phyloP scores from a whole-genome alignment of 2,888 invertebrate genomes.

The Anticlea derivata region DNA sequence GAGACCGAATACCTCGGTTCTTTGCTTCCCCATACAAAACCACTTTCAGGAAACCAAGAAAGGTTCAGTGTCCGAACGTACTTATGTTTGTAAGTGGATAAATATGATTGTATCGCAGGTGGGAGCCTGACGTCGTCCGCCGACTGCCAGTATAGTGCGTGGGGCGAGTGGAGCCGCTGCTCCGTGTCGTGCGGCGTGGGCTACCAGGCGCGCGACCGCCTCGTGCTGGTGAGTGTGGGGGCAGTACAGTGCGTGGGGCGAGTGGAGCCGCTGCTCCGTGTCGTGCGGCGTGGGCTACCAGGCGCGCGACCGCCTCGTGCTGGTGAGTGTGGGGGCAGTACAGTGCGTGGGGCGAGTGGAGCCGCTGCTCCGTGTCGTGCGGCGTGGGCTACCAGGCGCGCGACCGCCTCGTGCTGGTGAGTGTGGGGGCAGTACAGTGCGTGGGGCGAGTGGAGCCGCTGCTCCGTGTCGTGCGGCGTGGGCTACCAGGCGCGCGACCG shows the following conservation, averaged over 20 bases:
- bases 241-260: slow-evolving; percentile 90
- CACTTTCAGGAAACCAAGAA: too few species aligned
- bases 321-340: slow-evolving; percentile 80
- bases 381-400: slow-evolving; percentile 89
- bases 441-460: slow-evolving; percentile 94
- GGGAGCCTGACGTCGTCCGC: not conserved
- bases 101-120: not conserved
- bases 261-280: slow-evolving; percentile 92
- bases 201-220: slow-evolving; percentile 85
- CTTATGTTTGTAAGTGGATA: too few species aligned
- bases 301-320: slow-evolving; percentile 85
- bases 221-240: slow-evolving; percentile 78
- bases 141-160: slow-evolving; percentile 89
- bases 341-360: slow-evolving; percentile 93
- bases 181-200: slow-evolving; percentile 92
- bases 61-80: too few species aligned
- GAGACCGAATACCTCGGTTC: too few species aligned
- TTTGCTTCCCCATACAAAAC: too few species aligned
- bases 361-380: slow-evolving; percentile 91
- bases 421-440: slow-evolving; percentile 82
- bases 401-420: slow-evolving; percentile 84
- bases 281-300: slow-evolving; percentile 90
- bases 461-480: slow-evolving; percentile 91
- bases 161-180: slow-evolving; percentile 94
- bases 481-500: slow-evolving; percentile 87